These are phyloP conservation scores for Melikaiella ostensackeni DNA, from an alignment of 2,888 invertebrate genomes.

Conservation along the genomic window DNA sequence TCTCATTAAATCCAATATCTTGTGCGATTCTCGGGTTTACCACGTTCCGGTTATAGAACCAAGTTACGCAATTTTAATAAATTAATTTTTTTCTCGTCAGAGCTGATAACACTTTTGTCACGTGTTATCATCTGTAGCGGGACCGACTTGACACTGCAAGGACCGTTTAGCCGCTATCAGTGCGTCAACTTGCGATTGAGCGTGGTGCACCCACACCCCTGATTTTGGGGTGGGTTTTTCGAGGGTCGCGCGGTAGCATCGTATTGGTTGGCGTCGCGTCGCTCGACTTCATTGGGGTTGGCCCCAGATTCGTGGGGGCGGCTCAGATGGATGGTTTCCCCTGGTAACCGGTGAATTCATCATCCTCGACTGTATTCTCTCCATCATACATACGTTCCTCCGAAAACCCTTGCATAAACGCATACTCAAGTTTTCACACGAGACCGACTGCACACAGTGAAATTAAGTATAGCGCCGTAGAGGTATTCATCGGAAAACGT, in stretches of 20 bases:
- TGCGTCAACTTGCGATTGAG: constrained; percentile 66
- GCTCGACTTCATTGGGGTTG: constrained; percentile 66
- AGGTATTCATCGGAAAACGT: constrained; percentile 24
- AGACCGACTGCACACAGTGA: neutral
- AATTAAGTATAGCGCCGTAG: constrained; percentile 19
- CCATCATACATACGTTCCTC: constrained; percentile 45
- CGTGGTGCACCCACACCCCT: constrained; percentile 46
- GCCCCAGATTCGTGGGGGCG: constrained; percentile 63
- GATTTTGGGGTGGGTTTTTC: constrained; percentile 61
- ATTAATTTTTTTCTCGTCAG: neutral
- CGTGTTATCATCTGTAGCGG: constrained; percentile 60
- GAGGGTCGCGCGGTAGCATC: constrained; percentile 51
- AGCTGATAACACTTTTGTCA: constrained; percentile 48
- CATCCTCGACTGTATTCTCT: constrained; percentile 48
- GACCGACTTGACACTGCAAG: constrained; percentile 60
- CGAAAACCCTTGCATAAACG: constrained; percentile 21
- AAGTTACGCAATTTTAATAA: neutral
- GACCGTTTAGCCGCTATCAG: constrained; percentile 65
- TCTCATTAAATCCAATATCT: too few relatives aligned
- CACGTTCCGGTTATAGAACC: neutral
- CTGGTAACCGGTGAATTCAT: constrained; percentile 62
- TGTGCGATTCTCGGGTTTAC: neutral
- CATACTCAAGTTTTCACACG: constrained; percentile 32
- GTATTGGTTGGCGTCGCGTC: constrained; percentile 69
- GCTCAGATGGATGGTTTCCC: constrained; percentile 57